These are phyloP conservation scores for Sceliomorpha sp. DNA, from an alignment of 2,888 invertebrate species.

Conservation along the genomic window DNA sequence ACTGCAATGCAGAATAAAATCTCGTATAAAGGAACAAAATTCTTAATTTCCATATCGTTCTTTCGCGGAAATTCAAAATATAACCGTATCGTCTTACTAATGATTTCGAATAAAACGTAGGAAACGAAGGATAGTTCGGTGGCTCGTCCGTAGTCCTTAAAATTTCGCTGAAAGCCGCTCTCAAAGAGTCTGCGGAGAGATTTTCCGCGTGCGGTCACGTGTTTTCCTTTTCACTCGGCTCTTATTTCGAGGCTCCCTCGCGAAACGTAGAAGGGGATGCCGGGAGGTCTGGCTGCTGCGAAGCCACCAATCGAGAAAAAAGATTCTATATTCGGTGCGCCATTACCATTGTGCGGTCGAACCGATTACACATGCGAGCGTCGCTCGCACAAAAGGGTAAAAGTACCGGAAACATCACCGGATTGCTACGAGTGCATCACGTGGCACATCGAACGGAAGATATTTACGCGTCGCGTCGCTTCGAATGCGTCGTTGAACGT, in stretches of 20 bases:
- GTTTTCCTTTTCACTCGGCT: slow-evolving; percentile 53
- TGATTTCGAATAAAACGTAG: not conserved
- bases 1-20: too few species aligned
- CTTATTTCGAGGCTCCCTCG: slow-evolving; percentile 31
- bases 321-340: slow-evolving; percentile 46
- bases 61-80: too few species aligned
- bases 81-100: too few species aligned
- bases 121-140: slow-evolving; percentile 8
- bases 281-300: slow-evolving; percentile 35
- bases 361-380: slow-evolving; percentile 65
- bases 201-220: slow-evolving; percentile 33
- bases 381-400: slow-evolving; percentile 64
- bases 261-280: slow-evolving; percentile 37
- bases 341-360: slow-evolving; percentile 55
- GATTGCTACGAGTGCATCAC: slow-evolving; percentile 54
- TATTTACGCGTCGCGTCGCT: slow-evolving; percentile 44
- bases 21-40: too few species aligned
- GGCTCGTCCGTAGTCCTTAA: slow-evolving; percentile 13
- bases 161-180: slow-evolving; percentile 20
- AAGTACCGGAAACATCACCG: slow-evolving; percentile 64
- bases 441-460: slow-evolving; percentile 47
- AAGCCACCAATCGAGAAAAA: slow-evolving; percentile 61
- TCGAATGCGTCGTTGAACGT: slow-evolving; percentile 23
- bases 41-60: too few species aligned
- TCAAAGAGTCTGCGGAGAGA: slow-evolving; percentile 34